Percentiles rank a stretch among this genome's conserved stretches.
Evolutionary conservation across 2,797 vertebrate species (phyloP).

Genomic region (Gymnodraco acuticeps): DNA sequence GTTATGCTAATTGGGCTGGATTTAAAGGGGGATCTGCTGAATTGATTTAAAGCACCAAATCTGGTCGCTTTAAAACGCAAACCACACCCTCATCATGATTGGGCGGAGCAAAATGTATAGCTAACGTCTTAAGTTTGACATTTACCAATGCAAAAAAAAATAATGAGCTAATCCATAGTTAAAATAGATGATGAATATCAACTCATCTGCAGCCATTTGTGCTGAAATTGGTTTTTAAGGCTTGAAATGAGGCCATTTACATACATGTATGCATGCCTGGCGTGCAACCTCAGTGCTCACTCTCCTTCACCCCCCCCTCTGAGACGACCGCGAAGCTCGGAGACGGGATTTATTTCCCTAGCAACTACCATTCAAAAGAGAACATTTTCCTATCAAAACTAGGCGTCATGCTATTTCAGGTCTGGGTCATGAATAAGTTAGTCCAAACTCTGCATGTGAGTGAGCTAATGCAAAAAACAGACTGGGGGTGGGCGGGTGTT

Average conservation of each 20-base stretch:
- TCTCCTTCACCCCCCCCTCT: conserved; percentile 22
- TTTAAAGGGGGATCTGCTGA: neutral
- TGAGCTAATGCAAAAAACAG: conserved; percentile 45
- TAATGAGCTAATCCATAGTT: conserved; percentile 40
- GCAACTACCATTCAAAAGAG: conserved; percentile 60
- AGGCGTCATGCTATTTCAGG: conserved; percentile 62
- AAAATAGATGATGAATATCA: conserved; percentile 42
- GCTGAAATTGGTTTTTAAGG: conserved; percentile 45
- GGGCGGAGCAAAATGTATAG: neutral
- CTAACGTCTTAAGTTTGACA: conserved; percentile 17
- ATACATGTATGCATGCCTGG: conserved; percentile 59
- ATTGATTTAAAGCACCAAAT: neutral
- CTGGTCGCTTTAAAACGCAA: neutral
- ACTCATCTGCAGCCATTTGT: conserved; percentile 40
- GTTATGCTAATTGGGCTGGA: neutral
- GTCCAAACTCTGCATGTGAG: conserved; percentile 48
- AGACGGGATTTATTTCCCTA: conserved; percentile 26
- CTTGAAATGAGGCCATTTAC: conserved; percentile 61
- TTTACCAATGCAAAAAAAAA: conserved; percentile 21
- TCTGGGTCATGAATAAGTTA: conserved; percentile 69
- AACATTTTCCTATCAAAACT: conserved; percentile 64
- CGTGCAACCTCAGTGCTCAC: conserved; percentile 43
- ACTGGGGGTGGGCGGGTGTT: neutral
- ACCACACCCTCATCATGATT: neutral
- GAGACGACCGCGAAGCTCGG: conserved; percentile 21